phyloP scores from a whole-genome alignment of 1,140 invertebrate genomes.

The Telenomus remus region DNA sequence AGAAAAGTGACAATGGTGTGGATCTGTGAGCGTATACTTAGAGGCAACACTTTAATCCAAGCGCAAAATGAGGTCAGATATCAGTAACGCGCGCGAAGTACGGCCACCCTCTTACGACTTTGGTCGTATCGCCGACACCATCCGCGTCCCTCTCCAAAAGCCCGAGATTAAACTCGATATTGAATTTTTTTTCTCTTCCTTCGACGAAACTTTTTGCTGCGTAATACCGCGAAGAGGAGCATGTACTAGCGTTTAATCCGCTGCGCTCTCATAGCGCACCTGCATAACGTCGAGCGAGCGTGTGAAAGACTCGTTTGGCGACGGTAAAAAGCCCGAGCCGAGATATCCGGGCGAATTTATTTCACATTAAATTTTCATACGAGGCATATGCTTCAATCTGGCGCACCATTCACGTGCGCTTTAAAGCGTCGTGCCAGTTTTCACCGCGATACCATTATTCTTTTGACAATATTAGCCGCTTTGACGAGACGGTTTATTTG shows the following conservation, averaged over 20 bases:
- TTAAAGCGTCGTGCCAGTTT: not conserved
- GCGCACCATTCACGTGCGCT: conserved; percentile 6
- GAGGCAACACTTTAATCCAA: conserved; percentile 53
- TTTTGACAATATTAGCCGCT: conserved; percentile 1
- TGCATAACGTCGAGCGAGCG: conserved; percentile 32
- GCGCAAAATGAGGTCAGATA: conserved; percentile 56
- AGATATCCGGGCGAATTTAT: conserved; percentile 43
- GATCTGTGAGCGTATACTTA: conserved; percentile 41
- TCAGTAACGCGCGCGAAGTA: conserved; percentile 48
- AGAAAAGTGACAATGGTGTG: conserved; percentile 51
- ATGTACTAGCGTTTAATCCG: conserved; percentile 58
- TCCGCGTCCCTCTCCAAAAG: conserved; percentile 46
- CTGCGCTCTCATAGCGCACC: conserved; percentile 35
- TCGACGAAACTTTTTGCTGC: conserved; percentile 44
- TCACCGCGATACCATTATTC: conserved; percentile 11
- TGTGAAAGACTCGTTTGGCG: conserved; percentile 44
- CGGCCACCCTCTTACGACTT: conserved; percentile 46
- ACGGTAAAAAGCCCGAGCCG: conserved; percentile 22
- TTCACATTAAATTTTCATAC: conserved; percentile 54
- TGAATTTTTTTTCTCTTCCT: conserved; percentile 58
- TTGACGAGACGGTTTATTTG: conserved; percentile 19
- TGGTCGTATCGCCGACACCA: conserved; percentile 48
- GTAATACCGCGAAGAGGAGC: conserved; percentile 54
- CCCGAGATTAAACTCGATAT: conserved; percentile 63
- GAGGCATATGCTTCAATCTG: conserved; percentile 38